phyloP scores from a whole-genome alignment of 2,888 invertebrate genomes.

The Malthinus flaveolus region DNA sequence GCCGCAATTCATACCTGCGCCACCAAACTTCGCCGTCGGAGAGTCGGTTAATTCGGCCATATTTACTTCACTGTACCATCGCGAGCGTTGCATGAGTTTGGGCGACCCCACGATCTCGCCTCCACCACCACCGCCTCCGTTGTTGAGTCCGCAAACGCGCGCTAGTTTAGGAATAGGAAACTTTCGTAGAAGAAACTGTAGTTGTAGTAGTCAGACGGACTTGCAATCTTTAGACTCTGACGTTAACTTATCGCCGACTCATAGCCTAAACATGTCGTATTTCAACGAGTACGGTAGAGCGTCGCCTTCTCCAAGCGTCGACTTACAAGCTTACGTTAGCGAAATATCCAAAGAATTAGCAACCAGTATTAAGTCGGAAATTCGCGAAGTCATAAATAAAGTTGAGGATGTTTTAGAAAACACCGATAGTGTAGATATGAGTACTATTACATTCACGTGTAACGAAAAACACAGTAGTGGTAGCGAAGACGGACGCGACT shows the following conservation, averaged over 20 bases:
- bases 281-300: conserved; percentile 59
- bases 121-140: conserved; percentile 57
- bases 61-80: conserved; percentile 40
- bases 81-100: conserved; percentile 69
- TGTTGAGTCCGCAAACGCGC: conserved; percentile 66
- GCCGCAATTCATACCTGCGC: conserved; percentile 50
- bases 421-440: conserved; percentile 63
- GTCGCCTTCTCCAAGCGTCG: conserved; percentile 61
- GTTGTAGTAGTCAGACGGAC: conserved; percentile 76
- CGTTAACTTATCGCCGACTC: conserved; percentile 52
- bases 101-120: conserved; percentile 53
- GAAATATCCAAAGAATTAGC: conserved; percentile 79
- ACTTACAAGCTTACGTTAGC: conserved; percentile 74
- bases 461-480: conserved; percentile 54
- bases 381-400: conserved; percentile 76
- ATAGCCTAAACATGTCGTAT: conserved; percentile 55
- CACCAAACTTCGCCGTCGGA: conserved; percentile 70
- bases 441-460: conserved; percentile 39
- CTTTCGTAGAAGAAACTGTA: conserved; percentile 59
- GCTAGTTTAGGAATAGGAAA: conserved; percentile 64
- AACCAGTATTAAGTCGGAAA: conserved; percentile 80
- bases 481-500: conserved; percentile 67
- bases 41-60: conserved; percentile 59
- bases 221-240: conserved; percentile 66
- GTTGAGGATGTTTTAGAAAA: conserved; percentile 79